Conservation (phyloP, 2,888 invertebrate species). For the Ethmia dodecea region DNA sequence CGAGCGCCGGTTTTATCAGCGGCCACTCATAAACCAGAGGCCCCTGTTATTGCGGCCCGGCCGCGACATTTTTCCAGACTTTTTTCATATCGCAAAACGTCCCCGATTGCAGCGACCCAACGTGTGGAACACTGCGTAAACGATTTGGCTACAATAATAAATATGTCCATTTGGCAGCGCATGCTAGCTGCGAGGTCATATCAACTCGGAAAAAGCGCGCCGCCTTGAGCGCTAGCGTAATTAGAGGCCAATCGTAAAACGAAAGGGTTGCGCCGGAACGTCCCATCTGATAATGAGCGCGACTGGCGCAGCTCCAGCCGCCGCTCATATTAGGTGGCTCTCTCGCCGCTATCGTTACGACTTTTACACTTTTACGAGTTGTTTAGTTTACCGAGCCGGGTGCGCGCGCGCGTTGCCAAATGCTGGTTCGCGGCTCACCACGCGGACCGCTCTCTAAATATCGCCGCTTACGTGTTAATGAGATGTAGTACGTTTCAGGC, state of each 20-base stretch:
- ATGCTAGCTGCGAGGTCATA: slow-evolving; percentile 42
- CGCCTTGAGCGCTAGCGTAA: slow-evolving; percentile 71
- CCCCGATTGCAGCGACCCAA: slow-evolving; percentile 40
- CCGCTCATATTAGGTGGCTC: slow-evolving; percentile 70
- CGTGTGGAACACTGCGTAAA: slow-evolving; percentile 50
- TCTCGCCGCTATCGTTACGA: slow-evolving; percentile 70
- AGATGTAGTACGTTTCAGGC: slow-evolving; percentile 59
- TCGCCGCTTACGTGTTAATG: slow-evolving; percentile 63
- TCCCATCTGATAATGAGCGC: slow-evolving; percentile 75
- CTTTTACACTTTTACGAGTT: slow-evolving; percentile 77
- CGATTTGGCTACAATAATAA: slow-evolving; percentile 60
- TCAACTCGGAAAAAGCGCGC: slow-evolving; percentile 62
- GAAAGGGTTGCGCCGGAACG: slow-evolving; percentile 68
- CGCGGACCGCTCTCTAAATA: slow-evolving; percentile 61
- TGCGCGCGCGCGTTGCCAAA: slow-evolving; percentile 65
- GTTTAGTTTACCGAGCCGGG: slow-evolving; percentile 70
- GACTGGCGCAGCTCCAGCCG: slow-evolving; percentile 71
- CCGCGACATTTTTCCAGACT: slow-evolving; percentile 58
- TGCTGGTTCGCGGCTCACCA: slow-evolving; percentile 75
- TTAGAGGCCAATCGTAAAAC: slow-evolving; percentile 77
- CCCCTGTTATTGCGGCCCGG: slow-evolving; percentile 62
- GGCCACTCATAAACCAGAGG: slow-evolving; percentile 67
- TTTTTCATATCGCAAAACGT: slow-evolving; percentile 65
- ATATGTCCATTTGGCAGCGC: slow-evolving; percentile 69
- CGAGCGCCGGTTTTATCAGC: slow-evolving; percentile 64